phyloP scores from a whole-genome alignment of 1,140 invertebrate species.

The Drosophila mayri region DNA sequence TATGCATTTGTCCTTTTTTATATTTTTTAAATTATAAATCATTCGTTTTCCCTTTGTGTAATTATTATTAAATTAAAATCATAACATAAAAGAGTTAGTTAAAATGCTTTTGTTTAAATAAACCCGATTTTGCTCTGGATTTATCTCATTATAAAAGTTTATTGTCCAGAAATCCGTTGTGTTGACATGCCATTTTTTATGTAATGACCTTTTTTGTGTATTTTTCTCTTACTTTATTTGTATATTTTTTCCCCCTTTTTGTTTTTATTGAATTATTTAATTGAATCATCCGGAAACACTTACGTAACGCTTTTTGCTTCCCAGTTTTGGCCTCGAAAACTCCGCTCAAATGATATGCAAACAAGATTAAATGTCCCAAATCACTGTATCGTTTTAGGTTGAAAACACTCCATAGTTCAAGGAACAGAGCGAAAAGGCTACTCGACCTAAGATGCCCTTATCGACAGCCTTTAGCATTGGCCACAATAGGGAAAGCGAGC shows the following conservation, averaged over 20 bases:
- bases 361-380: slow-evolving; percentile 19
- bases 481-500: slow-evolving; percentile 26
- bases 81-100: neutral
- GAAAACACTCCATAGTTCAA: slow-evolving; percentile 34
- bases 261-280: slow-evolving; percentile 10
- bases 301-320: neutral
- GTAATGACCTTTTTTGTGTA: neutral
- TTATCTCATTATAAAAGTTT: neutral
- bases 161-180: neutral
- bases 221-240: neutral
- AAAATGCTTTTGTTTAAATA: neutral
- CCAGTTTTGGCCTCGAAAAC: neutral
- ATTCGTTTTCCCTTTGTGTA: no score
- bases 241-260: neutral
- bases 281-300: slow-evolving; percentile 8
- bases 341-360: slow-evolving; percentile 11
- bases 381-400: slow-evolving; percentile 15
- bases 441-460: slow-evolving; percentile 42
- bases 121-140: neutral
- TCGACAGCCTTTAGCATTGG: slow-evolving; percentile 43
- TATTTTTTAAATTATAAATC: neutral
- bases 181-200: neutral
- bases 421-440: slow-evolving; percentile 30
- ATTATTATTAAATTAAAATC: neutral
- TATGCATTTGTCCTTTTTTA: no score